Base-by-base conservation (phyloP, 2,113 vertebrate species). In the Kryptolebias marmoratus region DNA sequence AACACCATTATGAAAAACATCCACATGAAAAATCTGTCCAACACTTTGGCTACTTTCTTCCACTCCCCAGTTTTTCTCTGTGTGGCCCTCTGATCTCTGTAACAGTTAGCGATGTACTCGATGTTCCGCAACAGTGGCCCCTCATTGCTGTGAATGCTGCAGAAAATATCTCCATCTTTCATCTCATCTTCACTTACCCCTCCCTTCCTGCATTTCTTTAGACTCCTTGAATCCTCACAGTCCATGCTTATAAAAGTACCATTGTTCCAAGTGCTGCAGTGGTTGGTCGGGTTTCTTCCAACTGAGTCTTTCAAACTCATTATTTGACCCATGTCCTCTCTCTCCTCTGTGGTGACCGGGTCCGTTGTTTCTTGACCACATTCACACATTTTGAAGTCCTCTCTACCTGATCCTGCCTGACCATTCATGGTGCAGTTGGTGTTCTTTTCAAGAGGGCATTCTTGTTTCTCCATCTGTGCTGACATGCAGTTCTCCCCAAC, bases 1-100 rank as follows among this genome's bases (percentile, higher is more conserved):
- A 96, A 93, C 42, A 97, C 95, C 96, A 97, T 96, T 69, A 94
- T 90, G 73, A 97, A 96, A 83, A 98, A 98, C 49, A 96, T 71
- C 92, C 95, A 95, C 94, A 97, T 95, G 84, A 98, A 97, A 90
- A 96, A 96, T 27, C 95, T 94, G 5, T 97, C 96, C 92, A 96
- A 90, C 39, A 97, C 96, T 63, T 95, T 95, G 55, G 95, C 95
- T 62, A 97, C 92, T 62, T 93, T 95, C 86, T 96, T 96, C 96
- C 96, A 97, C 75, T 97, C 95, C 0, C 94, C 87, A 0, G 89
- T 93, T 71, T 92, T 87, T 82, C 79, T 94, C 85, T 96, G 95
- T 0, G 93, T 89, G 2, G 94, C 92, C 72, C 93, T 91, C 83
- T 97, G 95, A 16, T 94, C 95, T 0, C 88, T 91, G 87, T 96